A percentile compares a stretch with the other conserved stretches of the same genome.
Evolutionary conservation across 2,888 invertebrate species (phyloP).

Genomic region (Conus canariensis): DNA sequence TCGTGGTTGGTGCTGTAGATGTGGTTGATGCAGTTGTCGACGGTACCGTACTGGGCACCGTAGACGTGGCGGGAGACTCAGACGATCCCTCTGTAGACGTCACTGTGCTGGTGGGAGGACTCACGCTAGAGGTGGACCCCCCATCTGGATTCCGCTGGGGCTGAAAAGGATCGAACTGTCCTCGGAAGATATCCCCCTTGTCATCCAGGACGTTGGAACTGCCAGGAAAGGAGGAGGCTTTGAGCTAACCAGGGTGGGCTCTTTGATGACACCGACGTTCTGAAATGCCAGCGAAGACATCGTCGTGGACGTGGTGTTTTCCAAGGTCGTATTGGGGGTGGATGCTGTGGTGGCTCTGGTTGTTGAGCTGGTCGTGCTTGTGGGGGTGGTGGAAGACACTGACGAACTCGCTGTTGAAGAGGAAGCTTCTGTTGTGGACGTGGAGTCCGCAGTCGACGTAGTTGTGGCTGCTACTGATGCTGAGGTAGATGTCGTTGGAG

Average conservation of each 20-base stretch:
- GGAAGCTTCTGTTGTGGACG: not conserved
- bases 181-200: not conserved
- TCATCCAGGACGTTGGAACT: not conserved
- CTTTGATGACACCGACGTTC: not conserved
- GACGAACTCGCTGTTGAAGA: not conserved
- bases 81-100: not conserved
- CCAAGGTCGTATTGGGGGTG: not conserved
- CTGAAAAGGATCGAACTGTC: not conserved
- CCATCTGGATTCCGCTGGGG: not conserved
- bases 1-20: not conserved
- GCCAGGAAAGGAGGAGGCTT: constrained; percentile 21
- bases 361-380: not conserved
- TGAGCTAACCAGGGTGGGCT: constrained; percentile 22
- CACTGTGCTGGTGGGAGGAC: not conserved
- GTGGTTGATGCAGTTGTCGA: not conserved
- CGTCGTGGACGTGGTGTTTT: not conserved
- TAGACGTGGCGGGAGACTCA: not conserved
- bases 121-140: not conserved
- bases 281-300: not conserved
- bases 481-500: not conserved
- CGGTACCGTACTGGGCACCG: not conserved
- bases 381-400: not conserved
- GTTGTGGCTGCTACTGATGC: not conserved
- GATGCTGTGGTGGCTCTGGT: not conserved
- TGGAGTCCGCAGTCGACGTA: not conserved